phyloP scores from a whole-genome alignment of 2,797 vertebrate genomes.

The Phyllotis vaccarum region DNA sequence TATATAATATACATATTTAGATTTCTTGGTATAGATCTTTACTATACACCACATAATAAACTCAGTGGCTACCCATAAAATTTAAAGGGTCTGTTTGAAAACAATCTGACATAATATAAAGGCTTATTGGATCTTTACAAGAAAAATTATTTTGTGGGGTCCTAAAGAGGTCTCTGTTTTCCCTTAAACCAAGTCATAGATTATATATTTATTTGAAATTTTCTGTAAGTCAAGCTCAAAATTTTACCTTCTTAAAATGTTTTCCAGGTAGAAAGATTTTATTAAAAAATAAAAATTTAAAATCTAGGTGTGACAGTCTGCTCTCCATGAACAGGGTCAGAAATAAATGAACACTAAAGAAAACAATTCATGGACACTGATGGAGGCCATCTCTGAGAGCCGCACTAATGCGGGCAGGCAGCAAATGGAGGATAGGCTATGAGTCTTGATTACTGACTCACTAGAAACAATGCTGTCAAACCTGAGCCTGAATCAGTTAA shows the following conservation, averaged over 20 bases:
- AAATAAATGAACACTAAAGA: not conserved
- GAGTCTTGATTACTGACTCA: not conserved
- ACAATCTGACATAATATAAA: not conserved
- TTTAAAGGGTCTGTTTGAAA: constrained; percentile 29
- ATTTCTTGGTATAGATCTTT: not conserved
- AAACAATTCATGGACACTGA: not conserved
- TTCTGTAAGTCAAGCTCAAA: not conserved
- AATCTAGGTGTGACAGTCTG: not conserved
- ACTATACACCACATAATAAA: not conserved
- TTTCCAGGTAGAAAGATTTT: not conserved
- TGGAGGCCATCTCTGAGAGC: not conserved
- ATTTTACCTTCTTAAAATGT: not conserved
- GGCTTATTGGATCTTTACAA: not conserved
- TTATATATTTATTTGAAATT: constrained; percentile 38
- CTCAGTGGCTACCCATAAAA: not conserved
- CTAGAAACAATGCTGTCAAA: constrained; percentile 39
- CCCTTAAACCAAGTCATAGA: not conserved
- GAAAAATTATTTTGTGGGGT: constrained; percentile 14
- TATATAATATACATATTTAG: not conserved
- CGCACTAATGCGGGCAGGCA: not conserved
- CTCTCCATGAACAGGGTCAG: rapidly evolving
- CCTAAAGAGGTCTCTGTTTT: not conserved
- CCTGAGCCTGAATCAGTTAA: not conserved
- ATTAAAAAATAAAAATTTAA: not conserved
- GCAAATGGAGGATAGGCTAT: not conserved